Evolutionary conservation across 2,888 invertebrate genomes (phyloP), one percentile per base, ranked within the genome.

Genomic region (Netelia fuscicornis): DNA sequence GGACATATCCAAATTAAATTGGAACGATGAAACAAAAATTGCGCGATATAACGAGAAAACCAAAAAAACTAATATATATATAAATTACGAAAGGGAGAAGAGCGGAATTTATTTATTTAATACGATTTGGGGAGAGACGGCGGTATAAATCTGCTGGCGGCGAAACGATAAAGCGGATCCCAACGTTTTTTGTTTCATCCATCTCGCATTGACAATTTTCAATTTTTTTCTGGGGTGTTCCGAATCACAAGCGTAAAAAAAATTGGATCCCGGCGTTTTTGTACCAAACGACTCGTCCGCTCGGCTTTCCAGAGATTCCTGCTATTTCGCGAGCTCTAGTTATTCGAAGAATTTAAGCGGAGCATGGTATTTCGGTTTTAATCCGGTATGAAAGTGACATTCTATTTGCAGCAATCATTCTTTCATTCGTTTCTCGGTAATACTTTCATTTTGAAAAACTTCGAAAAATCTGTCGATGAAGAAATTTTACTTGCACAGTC

Each of bases 151-250:
- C 42, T 17, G n/a, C 11, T 25, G 17, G 23, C 68, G 20, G n/a
- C 42, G 20, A 44, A 67, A 76, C 56, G 56, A 37, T 23, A 62
- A 56, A 54, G 65, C 20, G 48, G 48, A 10, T 48, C 13, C 13
- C 52, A n/a, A 13, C 65, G 58, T 64, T 71, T 79, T 70, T 1
- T 17, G 17, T 58, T 44, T 10, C n/a, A 30, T 13, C 20, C 30
- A 30, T 23, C 62, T 37, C 17, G 52, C 30, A 17, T 17, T 52
- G 52, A 13, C 10, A 80, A 76, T 82, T 86, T 85, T 58, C 84
- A 80, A 80, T 84, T 84, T 42, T 17, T 60, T 62, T 23, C 44
- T 44, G 60, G 74, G 52, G 5, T 30, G 5, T 30, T 5, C 30
- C 30, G 48, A 23, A 60, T n/a, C 75, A 44, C 17, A 52, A 74